phyloP scores from a whole-genome alignment of 2,113 vertebrate genomes.

The Arvicanthis niloticus region DNA sequence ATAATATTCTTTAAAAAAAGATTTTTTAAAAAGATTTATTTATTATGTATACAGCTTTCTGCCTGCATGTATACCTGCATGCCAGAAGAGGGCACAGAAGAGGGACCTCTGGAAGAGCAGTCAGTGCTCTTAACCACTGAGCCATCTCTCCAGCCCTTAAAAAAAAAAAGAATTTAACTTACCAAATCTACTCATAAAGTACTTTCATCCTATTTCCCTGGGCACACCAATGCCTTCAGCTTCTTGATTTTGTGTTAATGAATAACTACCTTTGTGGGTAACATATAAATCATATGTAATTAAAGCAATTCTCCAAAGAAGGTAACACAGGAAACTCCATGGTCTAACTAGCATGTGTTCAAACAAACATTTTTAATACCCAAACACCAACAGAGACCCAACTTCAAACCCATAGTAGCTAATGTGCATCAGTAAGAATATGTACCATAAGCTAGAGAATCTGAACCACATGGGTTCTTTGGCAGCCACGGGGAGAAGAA shows the following conservation, averaged over 20 bases:
- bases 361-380: neutral
- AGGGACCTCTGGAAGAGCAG: no score
- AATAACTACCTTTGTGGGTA: neutral
- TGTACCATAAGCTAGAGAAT: neutral
- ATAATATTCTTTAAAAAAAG: no score
- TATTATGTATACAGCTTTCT: no score
- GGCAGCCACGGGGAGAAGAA: neutral
- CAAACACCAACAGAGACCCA: neutral
- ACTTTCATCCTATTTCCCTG: neutral
- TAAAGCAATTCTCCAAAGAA: conserved; percentile 4
- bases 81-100: no score
- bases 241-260: neutral
- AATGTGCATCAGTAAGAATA: neutral
- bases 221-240: neutral
- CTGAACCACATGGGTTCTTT: neutral
- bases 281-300: neutral
- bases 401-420: neutral
- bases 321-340: neutral
- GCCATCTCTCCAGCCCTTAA: no score
- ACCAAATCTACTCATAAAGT: neutral
- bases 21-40: no score
- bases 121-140: no score
- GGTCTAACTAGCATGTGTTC: neutral
- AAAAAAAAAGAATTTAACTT: neutral
- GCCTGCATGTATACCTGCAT: no score